Evolutionary conservation across 2,113 vertebrate genomes (phyloP), one percentile per base, ranked within the genome.

Genomic region (Porphyrio hochstetteri): DNA sequence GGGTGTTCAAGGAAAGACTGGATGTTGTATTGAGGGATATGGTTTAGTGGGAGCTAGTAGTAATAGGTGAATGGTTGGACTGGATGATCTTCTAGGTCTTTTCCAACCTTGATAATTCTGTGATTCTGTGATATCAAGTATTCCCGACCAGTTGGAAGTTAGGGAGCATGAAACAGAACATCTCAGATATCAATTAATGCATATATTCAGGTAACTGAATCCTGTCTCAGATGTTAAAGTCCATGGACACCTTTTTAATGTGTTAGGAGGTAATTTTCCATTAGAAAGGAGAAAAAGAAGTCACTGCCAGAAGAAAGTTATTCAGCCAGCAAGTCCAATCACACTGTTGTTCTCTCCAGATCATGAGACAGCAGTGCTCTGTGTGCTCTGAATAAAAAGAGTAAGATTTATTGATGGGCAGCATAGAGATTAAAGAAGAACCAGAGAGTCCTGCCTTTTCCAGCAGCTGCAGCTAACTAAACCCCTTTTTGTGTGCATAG

Each of bases 121-220:
- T n/a, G n/a, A n/a, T n/a, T n/a, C n/a, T n/a, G n/a, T n/a, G n/a
- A n/a, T n/a, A n/a, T 78, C 72, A 57, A 35, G 46, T 84, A 9
- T 48, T 83, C 31, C 28, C 55, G 74, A 48, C 27, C 50, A 48
- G 23, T 15, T 86, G 40, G 81, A 69, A 60, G 59, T 27, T 40
- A 5, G 29, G 16, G 14, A 92, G 61, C 19, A 29, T 75, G 61
- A 92, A 36, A 28, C 36, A 90, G 33, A 70, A 15, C 56, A 71
- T 31, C 48, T 88, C 11, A 0, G 19, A 46, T 79, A 56, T 55
- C 65, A 60, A 11, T 24, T 82, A 7, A 4, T 42, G 44, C 79
- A 64, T 40, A 68, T 88, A 86, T 23, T 64, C 69, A 64, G 42
- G 91, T 79, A 93, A 95, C 56, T 78, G 69, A 94, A 94, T 74